phyloP scores from a whole-genome alignment of 2,113 vertebrate genomes.

The Oenanthe oenanthe region DNA sequence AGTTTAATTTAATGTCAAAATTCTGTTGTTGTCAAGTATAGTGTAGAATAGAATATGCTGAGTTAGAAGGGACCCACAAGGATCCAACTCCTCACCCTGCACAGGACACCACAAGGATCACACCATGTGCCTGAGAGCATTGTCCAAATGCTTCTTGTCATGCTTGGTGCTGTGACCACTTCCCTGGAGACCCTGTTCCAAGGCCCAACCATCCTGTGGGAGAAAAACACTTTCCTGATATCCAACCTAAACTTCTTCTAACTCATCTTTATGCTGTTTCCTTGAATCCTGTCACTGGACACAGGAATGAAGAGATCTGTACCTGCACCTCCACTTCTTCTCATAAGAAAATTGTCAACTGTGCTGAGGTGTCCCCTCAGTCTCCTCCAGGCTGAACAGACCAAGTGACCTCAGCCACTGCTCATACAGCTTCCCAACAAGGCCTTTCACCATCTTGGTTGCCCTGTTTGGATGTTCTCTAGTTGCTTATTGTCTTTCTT shows the following conservation, averaged over 20 bases:
- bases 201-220: neutral
- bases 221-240: neutral
- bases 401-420: neutral
- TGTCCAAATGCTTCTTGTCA: neutral
- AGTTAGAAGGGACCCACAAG: neutral
- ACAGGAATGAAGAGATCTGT: neutral
- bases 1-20: neutral
- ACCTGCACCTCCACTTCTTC: neutral
- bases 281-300: neutral
- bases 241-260: neutral
- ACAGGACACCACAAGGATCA: too few species aligned
- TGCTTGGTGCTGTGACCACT: neutral
- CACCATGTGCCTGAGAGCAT: neutral
- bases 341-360: rapidly evolving
- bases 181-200: neutral
- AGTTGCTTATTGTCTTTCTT: neutral
- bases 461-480: neutral
- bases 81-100: neutral
- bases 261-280: neutral
- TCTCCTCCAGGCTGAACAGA: neutral
- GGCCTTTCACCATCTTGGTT: neutral
- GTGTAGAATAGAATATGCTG: neutral
- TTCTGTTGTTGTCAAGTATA: neutral
- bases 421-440: rapidly evolving
- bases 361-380: rapidly evolving